Base-by-base conservation (phyloP, 2,888 invertebrate species). In the Dermolepida albohirtum region DNA sequence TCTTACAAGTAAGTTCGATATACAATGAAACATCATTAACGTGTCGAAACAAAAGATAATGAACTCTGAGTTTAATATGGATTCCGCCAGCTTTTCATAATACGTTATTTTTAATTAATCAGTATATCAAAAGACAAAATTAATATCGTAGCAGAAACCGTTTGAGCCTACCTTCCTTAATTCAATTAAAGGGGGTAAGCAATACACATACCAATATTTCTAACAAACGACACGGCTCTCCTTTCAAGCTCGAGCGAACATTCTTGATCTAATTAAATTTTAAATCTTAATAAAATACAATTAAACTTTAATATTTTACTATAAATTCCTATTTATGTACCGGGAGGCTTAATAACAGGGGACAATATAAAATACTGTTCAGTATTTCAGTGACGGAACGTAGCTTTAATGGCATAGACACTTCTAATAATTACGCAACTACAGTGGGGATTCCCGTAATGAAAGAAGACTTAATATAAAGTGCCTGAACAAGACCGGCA, bases 381-480 rank as follows among this genome's bases (percentile, higher is more conserved):
- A 27, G 27, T 22, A 50, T 43, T 17, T 50, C n/a, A 5, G 12
- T 62, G 59, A 62, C 29, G 12, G 47, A 49, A 62, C 64, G 50
- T 27, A 41, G 51, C 29, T 51, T 51, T 67, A 67, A 67, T 67
- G 68, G 68, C 55, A 64, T 41, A 41, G 64, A 68, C 68, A 68
- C 68, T 64, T 68, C 64, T 64, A 64, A 49, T 68, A 68, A 68
- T 68, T 68, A 55, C 68, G 57, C 52, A 55, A 64, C 55, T 50
- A 64, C 64, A 64, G 68, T 64, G 64, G 57, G 68, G 64, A 68
- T 68, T 55, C 50, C 55, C 16, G 55, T 68, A 68, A 68, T 68
- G 64, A 64, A 64, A 68, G 64, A 55, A 68, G 68, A 68, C 68
- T 68, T 68, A 62, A 68, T 68, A 68, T 68, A 68, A 68, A 68